Base-by-base conservation (phyloP, 2,797 vertebrate genomes). In the Acipenser ruthenus region DNA sequence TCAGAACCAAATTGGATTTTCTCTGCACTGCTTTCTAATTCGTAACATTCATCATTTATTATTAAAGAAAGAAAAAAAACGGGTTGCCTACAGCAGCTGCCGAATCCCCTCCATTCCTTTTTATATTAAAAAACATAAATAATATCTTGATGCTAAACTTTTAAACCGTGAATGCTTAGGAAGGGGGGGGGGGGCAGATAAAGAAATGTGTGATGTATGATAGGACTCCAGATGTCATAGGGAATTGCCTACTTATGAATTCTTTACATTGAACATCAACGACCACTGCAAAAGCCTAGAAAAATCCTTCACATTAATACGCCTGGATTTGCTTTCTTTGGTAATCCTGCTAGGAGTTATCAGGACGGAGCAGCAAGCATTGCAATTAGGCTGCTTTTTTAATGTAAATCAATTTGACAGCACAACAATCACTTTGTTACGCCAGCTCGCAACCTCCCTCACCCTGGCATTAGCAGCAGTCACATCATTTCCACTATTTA, bases 11-110 rank as follows among this genome's bases (percentile, higher is more conserved):
- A 96, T 94, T 95, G 90, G 90, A 95, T 95, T 96, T 94, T 92
- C 88, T 85, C 80, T 84, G 89, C 84, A 87, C 87, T 88, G 75
- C 86, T 88, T 91, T 88, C 87, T 94, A 94, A 95, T 96, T 95
- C 93, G 88, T 90, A 85, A 90, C 92, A 96, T 96, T 92, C 92
- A 94, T 96, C 91, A 94, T 94, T 92, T 94, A 93, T 93, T 93
- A 95, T 95, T 93, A 94, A 94, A 94, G 84, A 78, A 83, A 82
- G 77, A 72, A 77, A 81, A 75, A 79, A 62, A 65, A 68, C 72
- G 75, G 67, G 63, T 69, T 68, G 79, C 81, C 75, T 78, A 77
- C 75, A 77, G 84, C 79, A 75, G 73, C 75, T 75, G 64, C 58
- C 74, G 70, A 64, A 65, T 66, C 49, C 73, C 63, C 68, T 69